These are phyloP conservation scores for Petrocephalus sullivani DNA, from an alignment of 2,797 vertebrate genomes.

Conservation along the genomic window DNA sequence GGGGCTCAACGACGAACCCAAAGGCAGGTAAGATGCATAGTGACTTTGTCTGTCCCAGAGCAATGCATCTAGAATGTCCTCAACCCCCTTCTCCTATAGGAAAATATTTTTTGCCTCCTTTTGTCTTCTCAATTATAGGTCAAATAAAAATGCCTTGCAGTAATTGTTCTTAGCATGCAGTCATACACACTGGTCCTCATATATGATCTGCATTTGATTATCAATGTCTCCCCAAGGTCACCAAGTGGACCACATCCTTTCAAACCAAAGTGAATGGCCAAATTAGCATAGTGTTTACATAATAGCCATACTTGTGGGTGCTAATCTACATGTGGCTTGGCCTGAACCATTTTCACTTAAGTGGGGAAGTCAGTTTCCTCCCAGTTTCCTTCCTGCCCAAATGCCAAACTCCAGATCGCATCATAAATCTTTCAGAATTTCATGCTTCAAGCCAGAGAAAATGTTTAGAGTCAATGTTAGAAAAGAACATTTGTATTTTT, in stretches of 20 bases:
- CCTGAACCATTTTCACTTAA: conserved; percentile 34
- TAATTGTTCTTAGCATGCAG: conserved; percentile 14
- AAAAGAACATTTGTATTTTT: background rate
- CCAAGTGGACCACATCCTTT: conserved; percentile 42
- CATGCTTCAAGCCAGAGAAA: background rate
- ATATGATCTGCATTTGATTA: conserved; percentile 58
- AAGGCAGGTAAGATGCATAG: background rate
- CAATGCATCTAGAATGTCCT: background rate
- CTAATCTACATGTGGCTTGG: conserved; percentile 45
- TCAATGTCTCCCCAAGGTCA: conserved; percentile 35
- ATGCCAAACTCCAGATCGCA: background rate
- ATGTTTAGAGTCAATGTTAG: background rate
- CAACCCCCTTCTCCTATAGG: background rate
- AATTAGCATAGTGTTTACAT: conserved; percentile 67
- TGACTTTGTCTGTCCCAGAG: background rate
- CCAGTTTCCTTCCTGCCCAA: background rate
- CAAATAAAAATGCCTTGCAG: background rate
- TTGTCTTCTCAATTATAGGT: background rate
- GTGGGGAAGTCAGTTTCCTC: background rate
- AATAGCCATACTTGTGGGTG: conserved; percentile 53
- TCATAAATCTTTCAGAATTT: background rate
- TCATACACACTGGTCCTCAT: conserved; percentile 18
- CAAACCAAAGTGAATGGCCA: conserved; percentile 51
- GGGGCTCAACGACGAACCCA: background rate
- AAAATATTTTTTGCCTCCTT: background rate